Evolutionary conservation across 2,113 vertebrate species (phyloP).

Genomic region (Gila orcuttii): DNA sequence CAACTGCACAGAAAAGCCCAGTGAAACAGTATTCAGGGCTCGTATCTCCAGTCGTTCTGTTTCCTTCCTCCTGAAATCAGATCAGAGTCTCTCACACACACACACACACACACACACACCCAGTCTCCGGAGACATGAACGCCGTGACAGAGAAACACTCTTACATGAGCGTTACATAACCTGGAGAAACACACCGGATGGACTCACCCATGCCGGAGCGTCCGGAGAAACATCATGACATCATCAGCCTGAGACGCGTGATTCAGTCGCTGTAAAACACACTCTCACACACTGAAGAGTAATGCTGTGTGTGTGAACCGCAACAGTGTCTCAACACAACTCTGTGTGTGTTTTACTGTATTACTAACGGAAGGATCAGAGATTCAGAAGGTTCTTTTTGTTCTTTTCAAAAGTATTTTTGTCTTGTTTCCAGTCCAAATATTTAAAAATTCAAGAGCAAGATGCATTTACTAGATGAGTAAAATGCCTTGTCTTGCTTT

Average conservation of each 20-base stretch:
- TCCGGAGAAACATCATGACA: constrained; percentile 31
- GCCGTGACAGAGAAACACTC: not conserved
- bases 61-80: constrained; percentile 64
- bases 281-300: not conserved
- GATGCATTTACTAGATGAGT: too few relatives aligned
- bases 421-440: too few relatives aligned
- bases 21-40: not conserved
- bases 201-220: constrained; percentile 31
- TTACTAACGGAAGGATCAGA: not conserved
- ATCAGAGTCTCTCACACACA: constrained; percentile 56
- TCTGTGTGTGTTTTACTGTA: not conserved
- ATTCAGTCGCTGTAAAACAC: constrained; percentile 32
- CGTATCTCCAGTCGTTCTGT: constrained; percentile 2
- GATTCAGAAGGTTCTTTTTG: too few relatives aligned
- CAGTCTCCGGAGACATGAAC: constrained; percentile 48
- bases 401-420: too few relatives aligned
- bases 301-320: not conserved
- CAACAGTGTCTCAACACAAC: not conserved
- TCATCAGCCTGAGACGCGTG: constrained; percentile 14
- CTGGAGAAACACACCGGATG: constrained; percentile 24
- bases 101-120: not conserved
- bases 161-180: constrained; percentile 37
- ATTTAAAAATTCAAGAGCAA: too few relatives aligned
- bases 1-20: not conserved
- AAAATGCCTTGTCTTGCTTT: too few relatives aligned